phyloP scores from a whole-genome alignment of 2,888 invertebrate genomes.

The Gibbula magus region DNA sequence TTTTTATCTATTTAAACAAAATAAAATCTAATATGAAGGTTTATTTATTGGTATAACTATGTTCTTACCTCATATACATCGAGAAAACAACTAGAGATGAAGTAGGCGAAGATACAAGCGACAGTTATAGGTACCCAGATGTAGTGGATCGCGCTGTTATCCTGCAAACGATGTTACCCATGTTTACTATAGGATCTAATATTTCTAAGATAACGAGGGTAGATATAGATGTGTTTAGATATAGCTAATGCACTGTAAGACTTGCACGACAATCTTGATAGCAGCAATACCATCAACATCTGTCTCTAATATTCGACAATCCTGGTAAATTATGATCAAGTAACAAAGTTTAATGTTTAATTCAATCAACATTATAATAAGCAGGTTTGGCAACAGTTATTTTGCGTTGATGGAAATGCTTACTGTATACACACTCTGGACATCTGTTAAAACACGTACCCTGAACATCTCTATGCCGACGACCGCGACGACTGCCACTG shows the following conservation, averaged over 20 bases:
- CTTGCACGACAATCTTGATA: no score
- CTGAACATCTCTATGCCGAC: constrained; percentile 81
- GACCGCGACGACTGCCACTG: constrained; percentile 87
- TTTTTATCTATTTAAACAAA: not conserved
- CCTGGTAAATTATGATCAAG: no score
- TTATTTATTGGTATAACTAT: not conserved
- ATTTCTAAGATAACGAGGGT: no score
- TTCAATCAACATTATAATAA: no score
- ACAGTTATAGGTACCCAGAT: constrained; percentile 63
- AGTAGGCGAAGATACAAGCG: constrained; percentile 59
- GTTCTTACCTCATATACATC: constrained; percentile 90
- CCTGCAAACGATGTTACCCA: not conserved
- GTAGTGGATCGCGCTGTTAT: constrained; percentile 54
- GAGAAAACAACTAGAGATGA: constrained; percentile 92
- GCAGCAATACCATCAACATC: no score
- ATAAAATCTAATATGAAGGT: not conserved
- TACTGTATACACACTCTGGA: no score
- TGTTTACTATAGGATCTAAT: no score
- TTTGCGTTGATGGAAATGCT: no score
- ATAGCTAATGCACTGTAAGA: not conserved
- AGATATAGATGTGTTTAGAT: not conserved
- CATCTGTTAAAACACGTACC: constrained; percentile 54
- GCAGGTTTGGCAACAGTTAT: no score
- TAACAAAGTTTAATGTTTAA: no score
- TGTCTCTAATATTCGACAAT: no score